Evolutionary conservation across 2,113 vertebrate species (phyloP), one percentile per base, ranked within the genome.

Genomic region (Labrus mixtus): DNA sequence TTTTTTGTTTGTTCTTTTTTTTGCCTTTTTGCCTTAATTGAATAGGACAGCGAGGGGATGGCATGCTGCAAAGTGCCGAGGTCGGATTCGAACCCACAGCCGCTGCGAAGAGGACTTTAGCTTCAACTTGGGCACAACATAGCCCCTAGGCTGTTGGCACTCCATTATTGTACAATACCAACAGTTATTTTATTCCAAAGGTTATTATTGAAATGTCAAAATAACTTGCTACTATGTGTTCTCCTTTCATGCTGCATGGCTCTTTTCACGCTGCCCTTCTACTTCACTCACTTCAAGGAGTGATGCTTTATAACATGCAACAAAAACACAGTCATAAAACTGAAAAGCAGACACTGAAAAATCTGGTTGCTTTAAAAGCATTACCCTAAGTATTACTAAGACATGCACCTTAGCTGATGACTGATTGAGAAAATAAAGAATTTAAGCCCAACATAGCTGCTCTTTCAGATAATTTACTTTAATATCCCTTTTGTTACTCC

Each of bases 401-500:
- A 25, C 25, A 25, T 25, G 25, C 25, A 3, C 25, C 25, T 25
- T 25, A 25, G 25, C 1, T 43, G 29, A 73, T 56, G 73, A 65
- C 37, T 22, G 36, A 19, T 65, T 68, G n/a, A 57, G 55, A 71
- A 72, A 62, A 19, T 45, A 51, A n/a, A 51, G 4, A 33, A 68
- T 3, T 37, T 39, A 33, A 76, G 61, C 16, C 73, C 43, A 16
- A 23, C 25, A 10, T n/a, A 0, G 13, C 20, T 10, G 10, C 65
- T 58, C 54, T 73, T 50, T 63, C 9, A 77, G 41, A 74, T 62
- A 19, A 71, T 83, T 81, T 33, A 6, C 29, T 33, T 33, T 71
- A 8, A 19, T 48, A 68, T 51, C 61, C 29, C 29, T 68, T 63
- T 56, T 77, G 29, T 75, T 61, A 36, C 56, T 46, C 59, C 59